Evolutionary conservation across 2,113 vertebrate species (phyloP).

Genomic region (Kryptolebias marmoratus): DNA sequence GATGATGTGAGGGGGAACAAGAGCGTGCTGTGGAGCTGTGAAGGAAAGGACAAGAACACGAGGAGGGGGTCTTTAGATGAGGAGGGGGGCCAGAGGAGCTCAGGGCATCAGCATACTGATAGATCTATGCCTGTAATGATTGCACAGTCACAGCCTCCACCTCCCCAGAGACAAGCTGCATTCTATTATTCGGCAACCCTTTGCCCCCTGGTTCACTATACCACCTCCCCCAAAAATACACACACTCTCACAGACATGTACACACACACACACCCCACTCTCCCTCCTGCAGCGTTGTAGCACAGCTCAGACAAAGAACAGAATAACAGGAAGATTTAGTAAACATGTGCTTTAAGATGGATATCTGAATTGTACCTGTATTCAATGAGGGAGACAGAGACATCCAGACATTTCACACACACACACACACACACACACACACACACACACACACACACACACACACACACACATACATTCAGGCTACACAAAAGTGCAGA

Average conservation of each 20-base stretch:
- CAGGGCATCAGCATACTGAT: slow-evolving; percentile 74
- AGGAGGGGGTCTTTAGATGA: slow-evolving; percentile 30
- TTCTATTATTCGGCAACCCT: slow-evolving; percentile 74
- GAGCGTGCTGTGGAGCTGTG: slow-evolving; percentile 32
- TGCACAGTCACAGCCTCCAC: slow-evolving; percentile 79
- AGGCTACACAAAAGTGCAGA: neutral
- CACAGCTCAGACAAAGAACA: slow-evolving; percentile 65
- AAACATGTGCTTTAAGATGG: slow-evolving; percentile 53
- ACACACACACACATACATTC: slow-evolving; percentile 1
- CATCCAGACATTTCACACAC: neutral
- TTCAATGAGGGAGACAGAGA: slow-evolving; percentile 24
- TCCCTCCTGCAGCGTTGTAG: slow-evolving; percentile 15
- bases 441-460: slow-evolving; percentile 4
- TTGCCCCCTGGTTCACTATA: slow-evolving; percentile 46
- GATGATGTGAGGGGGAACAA: slow-evolving; percentile 12
- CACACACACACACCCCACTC: neutral
- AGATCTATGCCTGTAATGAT: slow-evolving; percentile 81
- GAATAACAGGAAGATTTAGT: slow-evolving; percentile 54
- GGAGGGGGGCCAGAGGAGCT: slow-evolving; percentile 50
- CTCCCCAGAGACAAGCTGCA: slow-evolving; percentile 71
- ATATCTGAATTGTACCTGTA: slow-evolving; percentile 47
- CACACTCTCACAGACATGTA: slow-evolving; percentile 8
- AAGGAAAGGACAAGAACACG: slow-evolving; percentile 37
- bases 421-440: slow-evolving; percentile 25
- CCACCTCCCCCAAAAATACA: neutral